phyloP scores from a whole-genome alignment of 2,797 vertebrate species.

The Pseudocheirus occidentalis region DNA sequence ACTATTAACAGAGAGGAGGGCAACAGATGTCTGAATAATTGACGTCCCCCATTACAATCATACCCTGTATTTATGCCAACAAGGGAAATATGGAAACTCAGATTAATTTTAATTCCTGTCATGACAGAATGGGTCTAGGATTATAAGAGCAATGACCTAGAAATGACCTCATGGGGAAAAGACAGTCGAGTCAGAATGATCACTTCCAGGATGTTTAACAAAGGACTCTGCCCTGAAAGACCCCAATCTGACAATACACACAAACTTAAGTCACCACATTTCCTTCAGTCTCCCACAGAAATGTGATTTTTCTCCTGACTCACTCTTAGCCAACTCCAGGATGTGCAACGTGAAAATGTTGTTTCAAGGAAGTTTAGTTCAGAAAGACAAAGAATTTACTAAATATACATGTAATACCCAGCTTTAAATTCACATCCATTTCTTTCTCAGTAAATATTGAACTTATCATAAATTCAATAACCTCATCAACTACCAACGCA shows the following conservation, averaged over 20 bases:
- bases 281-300: slow-evolving; percentile 6
- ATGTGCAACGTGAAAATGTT: background rate
- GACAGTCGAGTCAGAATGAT: slow-evolving; percentile 58
- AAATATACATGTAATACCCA: background rate
- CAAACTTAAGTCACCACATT: background rate
- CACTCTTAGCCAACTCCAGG: background rate
- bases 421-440: background rate
- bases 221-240: slow-evolving; percentile 31
- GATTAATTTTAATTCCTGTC: slow-evolving; percentile 70
- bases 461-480: background rate
- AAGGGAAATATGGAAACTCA: slow-evolving; percentile 82
- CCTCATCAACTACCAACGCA: background rate
- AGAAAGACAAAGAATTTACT: slow-evolving; percentile 1
- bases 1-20: background rate
- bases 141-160: slow-evolving; percentile 58
- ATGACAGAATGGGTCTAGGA: slow-evolving; percentile 61
- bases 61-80: background rate
- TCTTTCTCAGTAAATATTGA: background rate
- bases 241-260: slow-evolving; percentile 49
- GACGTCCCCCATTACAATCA: background rate
- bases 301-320: background rate
- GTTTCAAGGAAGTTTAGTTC: slow-evolving; percentile 47
- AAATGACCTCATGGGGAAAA: slow-evolving; percentile 60
- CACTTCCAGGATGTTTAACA: slow-evolving; percentile 69
- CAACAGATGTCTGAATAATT: background rate